Conservation (phyloP, 2,113 vertebrate genomes). For the Upupa epops region DNA sequence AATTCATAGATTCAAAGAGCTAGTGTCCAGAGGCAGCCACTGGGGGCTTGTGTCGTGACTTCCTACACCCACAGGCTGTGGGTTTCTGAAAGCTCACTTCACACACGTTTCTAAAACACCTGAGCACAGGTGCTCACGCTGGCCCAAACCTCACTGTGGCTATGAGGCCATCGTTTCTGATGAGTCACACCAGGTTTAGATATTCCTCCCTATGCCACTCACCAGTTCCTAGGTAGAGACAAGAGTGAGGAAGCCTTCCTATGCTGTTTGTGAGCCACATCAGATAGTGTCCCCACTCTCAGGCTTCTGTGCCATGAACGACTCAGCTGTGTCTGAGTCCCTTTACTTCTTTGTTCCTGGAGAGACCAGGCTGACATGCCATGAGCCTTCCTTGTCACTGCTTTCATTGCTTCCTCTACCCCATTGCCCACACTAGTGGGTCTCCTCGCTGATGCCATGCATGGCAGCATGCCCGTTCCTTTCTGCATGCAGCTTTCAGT, state of each 20-base stretch:
- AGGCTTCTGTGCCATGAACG: not conserved
- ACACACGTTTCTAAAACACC: not conserved
- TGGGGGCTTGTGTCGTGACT: not conserved
- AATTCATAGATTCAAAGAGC: not conserved
- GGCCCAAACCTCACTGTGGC: not conserved
- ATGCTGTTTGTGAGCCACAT: not conserved
- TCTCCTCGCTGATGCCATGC: too few relatives aligned
- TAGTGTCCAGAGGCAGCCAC: not conserved
- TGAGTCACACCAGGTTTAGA: not conserved
- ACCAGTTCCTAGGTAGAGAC: not conserved
- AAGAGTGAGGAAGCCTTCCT: not conserved
- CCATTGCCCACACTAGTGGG: not conserved
- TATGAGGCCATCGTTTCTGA: not conserved
- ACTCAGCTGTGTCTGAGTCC: rapidly evolving
- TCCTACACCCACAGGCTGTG: not conserved
- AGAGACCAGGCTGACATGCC: not conserved
- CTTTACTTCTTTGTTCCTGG: not conserved
- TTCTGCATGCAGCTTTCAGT: constrained; percentile 36
- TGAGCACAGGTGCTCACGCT: not conserved
- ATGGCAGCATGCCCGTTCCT: not conserved
- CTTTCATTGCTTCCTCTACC: rapidly evolving
- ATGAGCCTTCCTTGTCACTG: not conserved
- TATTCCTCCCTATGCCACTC: not conserved
- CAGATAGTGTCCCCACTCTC: not conserved
- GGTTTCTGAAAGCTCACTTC: not conserved